Base-by-base conservation (phyloP, 2,113 vertebrate species). In the Monopterus albus region DNA sequence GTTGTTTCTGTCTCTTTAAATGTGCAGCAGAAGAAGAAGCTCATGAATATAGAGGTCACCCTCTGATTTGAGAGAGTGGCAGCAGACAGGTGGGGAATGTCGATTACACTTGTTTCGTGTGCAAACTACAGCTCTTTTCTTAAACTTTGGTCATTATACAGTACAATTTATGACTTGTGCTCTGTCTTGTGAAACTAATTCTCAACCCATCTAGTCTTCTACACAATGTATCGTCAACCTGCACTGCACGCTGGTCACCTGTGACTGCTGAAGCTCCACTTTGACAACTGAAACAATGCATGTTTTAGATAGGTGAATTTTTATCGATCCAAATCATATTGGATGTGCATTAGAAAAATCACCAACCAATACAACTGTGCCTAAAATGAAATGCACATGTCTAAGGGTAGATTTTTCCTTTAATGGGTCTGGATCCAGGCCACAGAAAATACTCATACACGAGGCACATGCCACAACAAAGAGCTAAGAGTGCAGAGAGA, bases 351-450 rank as follows among this genome's bases (percentile, higher is more conserved):
- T n/a, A 43, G 3, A 20, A 40, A 40, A 40, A n/a, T 8, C 21
- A 23, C 23, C 2, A 23, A 2, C 20, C 1, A 25, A 9, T 6
- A 15, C 13, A 36, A 6, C 13, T 4, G 7, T 10, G 20, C 15
- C 20, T 23, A 13, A 55, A 35, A 23, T 38, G 9, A 3, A 20
- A 43, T 3, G 6, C 39, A 40, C 17, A 12, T 21, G 10, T 45
- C 18, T 36, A 13, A 38, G 3, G 11, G 15, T 15, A 15, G 17
- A 8, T 18, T 21, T 28, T 21, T 31, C 4, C 14, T 25, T 26
- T 35, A 63, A 11, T 2, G 20, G 13, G 18, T 18, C 57, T 64
- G 69, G 57, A 72, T 68, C 61, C 74, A 81, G 75, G 35, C 56
- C 10, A n/a, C 6, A 46, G 38, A 35, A 23, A 39, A 3, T 9